Evolutionary conservation across 2,113 vertebrate genomes (phyloP).

Genomic region (Picathartes gymnocephalus): DNA sequence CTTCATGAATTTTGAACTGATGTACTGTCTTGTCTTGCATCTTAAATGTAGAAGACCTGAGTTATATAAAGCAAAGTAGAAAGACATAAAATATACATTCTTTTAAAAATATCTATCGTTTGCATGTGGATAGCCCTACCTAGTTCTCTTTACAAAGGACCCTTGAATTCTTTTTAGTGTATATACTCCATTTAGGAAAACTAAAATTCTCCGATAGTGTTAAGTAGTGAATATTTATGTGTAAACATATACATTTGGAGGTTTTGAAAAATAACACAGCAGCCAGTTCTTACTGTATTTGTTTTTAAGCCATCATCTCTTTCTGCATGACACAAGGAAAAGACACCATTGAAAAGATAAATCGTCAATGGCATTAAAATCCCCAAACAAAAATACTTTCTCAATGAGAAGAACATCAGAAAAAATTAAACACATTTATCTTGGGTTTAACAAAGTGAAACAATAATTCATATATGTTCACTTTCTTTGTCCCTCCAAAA

Average conservation of each 20-base stretch:
- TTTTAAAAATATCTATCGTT: background rate
- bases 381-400: background rate
- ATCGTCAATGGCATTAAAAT: background rate
- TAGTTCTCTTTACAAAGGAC: background rate
- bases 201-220: background rate
- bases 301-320: background rate
- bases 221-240: background rate
- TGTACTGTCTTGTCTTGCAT: background rate
- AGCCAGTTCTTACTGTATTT: background rate
- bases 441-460: background rate
- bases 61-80: background rate
- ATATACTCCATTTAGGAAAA: background rate
- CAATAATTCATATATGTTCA: background rate
- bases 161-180: background rate
- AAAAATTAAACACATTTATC: background rate
- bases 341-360: background rate
- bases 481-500: background rate
- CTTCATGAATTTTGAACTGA: constrained; percentile 54
- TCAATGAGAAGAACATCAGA: background rate
- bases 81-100: background rate
- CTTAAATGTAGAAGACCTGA: background rate
- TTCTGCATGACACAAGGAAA: background rate
- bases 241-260: background rate
- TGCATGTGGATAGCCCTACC: background rate
- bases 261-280: constrained; percentile 7